A percentile compares a stretch with the other conserved stretches of the same genome.
Evolutionary conservation across 2,888 invertebrate genomes (phyloP).

Genomic region (Corythucha ciliata): DNA sequence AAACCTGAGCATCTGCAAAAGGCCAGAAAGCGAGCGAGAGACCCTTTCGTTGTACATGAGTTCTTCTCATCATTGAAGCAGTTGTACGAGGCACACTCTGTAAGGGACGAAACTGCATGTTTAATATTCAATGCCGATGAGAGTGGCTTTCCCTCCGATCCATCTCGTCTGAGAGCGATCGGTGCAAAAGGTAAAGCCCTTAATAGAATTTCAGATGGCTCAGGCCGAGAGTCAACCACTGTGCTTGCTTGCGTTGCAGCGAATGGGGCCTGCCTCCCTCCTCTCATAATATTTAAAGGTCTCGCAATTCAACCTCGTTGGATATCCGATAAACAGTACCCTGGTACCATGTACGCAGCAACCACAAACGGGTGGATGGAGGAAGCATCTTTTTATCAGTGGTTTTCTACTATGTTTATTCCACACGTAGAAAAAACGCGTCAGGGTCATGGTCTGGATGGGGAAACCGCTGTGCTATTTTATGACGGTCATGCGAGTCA

Average conservation of each 20-base stretch:
- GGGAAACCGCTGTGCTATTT: slow-evolving; percentile 7
- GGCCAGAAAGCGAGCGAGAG: slow-evolving; percentile 29
- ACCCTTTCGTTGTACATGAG: slow-evolving; percentile 34
- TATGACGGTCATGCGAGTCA: slow-evolving; percentile 10
- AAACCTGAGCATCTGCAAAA: slow-evolving; percentile 37
- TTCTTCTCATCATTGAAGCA: slow-evolving; percentile 33
- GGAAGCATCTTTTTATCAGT: slow-evolving; percentile 25
- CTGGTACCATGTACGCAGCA: slow-evolving; percentile 34
- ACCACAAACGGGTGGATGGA: slow-evolving; percentile 37
- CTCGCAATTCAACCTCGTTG: slow-evolving; percentile 34
- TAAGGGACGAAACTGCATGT: slow-evolving; percentile 1
- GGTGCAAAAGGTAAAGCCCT: slow-evolving; percentile 35
- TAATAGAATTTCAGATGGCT: slow-evolving; percentile 34
- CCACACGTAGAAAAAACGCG: slow-evolving; percentile 24
- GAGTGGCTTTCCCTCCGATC: slow-evolving; percentile 34
- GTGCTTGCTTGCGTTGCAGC: slow-evolving; percentile 35
- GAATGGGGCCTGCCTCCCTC: slow-evolving; percentile 33
- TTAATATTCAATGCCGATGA: slow-evolving; percentile 36
- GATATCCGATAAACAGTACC: too few species aligned
- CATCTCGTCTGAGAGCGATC: slow-evolving; percentile 33
- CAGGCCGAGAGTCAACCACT: slow-evolving; percentile 35
- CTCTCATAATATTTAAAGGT: slow-evolving; percentile 36
- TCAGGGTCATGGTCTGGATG: neutral
- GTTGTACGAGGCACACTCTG: slow-evolving; percentile 10
- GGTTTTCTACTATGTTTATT: slow-evolving; percentile 24